Percentiles rank a stretch among this genome's conserved stretches.
phyloP scores from a whole-genome alignment of 2,888 invertebrate species.

The Mythimna albipuncta region DNA sequence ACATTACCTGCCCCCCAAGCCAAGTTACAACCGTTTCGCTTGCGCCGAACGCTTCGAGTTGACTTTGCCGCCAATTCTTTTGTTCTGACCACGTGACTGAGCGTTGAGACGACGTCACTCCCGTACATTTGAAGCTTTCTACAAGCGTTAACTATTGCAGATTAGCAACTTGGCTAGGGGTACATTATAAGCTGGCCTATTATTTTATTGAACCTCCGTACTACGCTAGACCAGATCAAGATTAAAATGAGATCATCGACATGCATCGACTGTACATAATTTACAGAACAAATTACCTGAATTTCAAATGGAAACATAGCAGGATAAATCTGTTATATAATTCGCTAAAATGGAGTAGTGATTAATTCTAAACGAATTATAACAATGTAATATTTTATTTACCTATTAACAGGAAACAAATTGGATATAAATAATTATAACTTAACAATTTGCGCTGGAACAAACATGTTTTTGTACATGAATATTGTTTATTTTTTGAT shows the following conservation, averaged over 20 bases:
- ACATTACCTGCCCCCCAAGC: no score
- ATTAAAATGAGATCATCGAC: not conserved
- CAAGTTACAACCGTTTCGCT: no score
- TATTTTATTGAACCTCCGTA: not conserved
- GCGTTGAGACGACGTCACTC: no score
- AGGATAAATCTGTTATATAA: not conserved
- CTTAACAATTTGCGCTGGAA: slow-evolving; percentile 2
- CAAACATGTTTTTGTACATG: no score
- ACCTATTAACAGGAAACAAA: slow-evolving; percentile 13
- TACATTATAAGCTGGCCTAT: not conserved
- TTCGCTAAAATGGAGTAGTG: slow-evolving; percentile 1
- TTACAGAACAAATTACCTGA: not conserved
- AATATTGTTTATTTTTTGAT: not conserved
- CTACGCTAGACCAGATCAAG: not conserved
- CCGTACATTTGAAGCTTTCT: no score
- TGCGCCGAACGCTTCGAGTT: no score
- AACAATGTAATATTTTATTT: slow-evolving; percentile 24
- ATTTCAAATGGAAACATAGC: not conserved
- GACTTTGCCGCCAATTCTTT: no score
- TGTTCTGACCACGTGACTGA: no score
- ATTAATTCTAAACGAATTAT: slow-evolving; percentile 21
- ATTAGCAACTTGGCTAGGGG: no score
- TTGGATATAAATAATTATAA: slow-evolving; percentile 13
- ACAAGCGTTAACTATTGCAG: no score
- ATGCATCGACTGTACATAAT: not conserved